These are phyloP conservation scores for Aurelia aurita DNA, from an alignment of 30 jellyfish, hydroid and myxozoan species.

Conservation along the genomic window DNA sequence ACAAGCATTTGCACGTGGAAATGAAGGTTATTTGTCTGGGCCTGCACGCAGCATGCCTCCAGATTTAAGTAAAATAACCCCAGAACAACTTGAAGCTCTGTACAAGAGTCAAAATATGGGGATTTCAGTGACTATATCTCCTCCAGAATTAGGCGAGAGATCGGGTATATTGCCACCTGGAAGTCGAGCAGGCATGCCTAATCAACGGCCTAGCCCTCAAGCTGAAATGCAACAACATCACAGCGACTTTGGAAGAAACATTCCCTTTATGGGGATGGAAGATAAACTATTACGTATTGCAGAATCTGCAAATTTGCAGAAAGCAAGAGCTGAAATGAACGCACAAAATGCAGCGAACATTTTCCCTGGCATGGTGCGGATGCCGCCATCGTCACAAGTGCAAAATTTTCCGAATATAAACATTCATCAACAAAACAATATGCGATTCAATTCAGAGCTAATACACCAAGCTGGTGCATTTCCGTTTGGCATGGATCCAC, in stretches of 20 bases:
- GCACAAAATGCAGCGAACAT: conserved; percentile 41
- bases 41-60: conserved; percentile 68
- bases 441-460: conserved; percentile 53
- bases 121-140: conserved; percentile 54
- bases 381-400: conserved; percentile 70
- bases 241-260: conserved; percentile 37
- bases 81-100: conserved; percentile 63
- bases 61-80: conserved; percentile 49
- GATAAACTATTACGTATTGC: conserved; percentile 63
- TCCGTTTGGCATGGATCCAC: conserved; percentile 75
- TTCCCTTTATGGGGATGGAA: conserved; percentile 66
- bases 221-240: conserved; percentile 61
- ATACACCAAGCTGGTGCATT: conserved; percentile 71
- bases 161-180: conserved; percentile 67
- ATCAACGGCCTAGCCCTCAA: conserved; percentile 66
- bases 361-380: conserved; percentile 69
- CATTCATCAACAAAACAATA: conserved; percentile 57
- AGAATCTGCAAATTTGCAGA: conserved; percentile 50
- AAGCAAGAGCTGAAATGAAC: conserved; percentile 49
- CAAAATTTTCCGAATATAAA: conserved; percentile 45
- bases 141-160: conserved; percentile 66
- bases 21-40: conserved; percentile 54
- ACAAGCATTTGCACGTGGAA: conserved; percentile 69
- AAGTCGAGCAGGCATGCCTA: conserved; percentile 43
- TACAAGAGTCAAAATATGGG: conserved; percentile 62